These are phyloP conservation scores for Halictus ligatus DNA, from an alignment of 2,888 invertebrate genomes.

Conservation along the genomic window DNA sequence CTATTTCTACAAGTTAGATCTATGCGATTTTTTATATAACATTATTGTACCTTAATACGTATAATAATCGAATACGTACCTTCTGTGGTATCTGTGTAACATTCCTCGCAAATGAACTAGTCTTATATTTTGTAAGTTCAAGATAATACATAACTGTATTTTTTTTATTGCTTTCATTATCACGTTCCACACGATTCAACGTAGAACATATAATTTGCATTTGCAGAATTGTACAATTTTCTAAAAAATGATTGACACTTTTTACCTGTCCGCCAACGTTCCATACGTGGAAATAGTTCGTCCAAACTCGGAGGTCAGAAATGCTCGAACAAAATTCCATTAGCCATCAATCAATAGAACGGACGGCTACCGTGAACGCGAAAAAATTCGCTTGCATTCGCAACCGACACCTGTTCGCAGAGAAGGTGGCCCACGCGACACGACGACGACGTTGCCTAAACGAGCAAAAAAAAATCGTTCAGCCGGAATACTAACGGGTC, in stretches of 20 bases:
- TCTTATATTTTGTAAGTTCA: too few relatives aligned
- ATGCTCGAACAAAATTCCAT: not conserved
- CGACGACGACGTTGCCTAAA: not conserved
- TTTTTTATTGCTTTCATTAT: too few relatives aligned
- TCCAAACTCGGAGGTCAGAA: too few relatives aligned
- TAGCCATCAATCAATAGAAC: slow-evolving; percentile 21
- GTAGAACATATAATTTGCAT: not conserved
- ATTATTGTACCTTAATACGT: too few relatives aligned
- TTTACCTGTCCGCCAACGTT: not conserved
- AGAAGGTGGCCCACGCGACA: slow-evolving; percentile 1
- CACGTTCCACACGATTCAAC: not conserved
- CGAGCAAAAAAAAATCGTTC: slow-evolving; percentile 25
- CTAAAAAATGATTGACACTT: not conserved
- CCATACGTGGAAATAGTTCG: not conserved
- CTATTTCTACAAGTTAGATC: too few relatives aligned
- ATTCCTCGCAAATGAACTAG: too few relatives aligned
- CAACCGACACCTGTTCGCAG: slow-evolving; percentile 30
- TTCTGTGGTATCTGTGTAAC: too few relatives aligned
- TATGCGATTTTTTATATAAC: too few relatives aligned
- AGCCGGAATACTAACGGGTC: slow-evolving; percentile 46
- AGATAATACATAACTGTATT: too few relatives aligned
- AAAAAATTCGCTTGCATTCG: slow-evolving; percentile 4
- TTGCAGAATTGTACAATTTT: not conserved
- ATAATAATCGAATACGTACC: too few relatives aligned
- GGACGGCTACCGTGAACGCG: not conserved